phyloP scores from a whole-genome alignment of 2,888 invertebrate species.

The Rhyacophila evoluta region DNA sequence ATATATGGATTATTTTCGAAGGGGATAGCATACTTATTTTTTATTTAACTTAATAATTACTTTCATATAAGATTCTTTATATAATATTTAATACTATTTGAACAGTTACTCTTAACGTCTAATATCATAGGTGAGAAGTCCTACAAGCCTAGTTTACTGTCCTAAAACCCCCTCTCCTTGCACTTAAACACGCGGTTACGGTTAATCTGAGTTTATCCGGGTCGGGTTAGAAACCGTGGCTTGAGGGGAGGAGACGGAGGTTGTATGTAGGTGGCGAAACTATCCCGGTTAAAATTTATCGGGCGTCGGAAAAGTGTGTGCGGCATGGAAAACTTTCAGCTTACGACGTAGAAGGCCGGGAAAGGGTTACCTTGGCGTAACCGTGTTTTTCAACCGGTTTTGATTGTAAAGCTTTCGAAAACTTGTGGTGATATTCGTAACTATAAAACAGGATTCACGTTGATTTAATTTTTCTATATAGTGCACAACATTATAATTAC shows the following conservation, averaged over 20 bases:
- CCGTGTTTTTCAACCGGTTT: background rate
- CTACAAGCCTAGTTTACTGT: background rate
- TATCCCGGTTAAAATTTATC: slow-evolving; percentile 24
- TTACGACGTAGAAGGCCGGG: background rate
- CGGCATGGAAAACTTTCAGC: background rate
- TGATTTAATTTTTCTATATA: too few relatives aligned
- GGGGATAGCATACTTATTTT: too few relatives aligned
- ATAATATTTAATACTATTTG: too few relatives aligned
- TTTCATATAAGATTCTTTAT: too few relatives aligned
- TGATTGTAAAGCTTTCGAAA: background rate
- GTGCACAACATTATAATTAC: too few relatives aligned
- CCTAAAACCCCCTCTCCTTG: background rate
- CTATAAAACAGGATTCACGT: too few relatives aligned
- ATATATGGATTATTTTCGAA: too few relatives aligned
- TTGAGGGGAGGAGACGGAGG: background rate
- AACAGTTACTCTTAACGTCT: background rate
- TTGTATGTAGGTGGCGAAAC: background rate
- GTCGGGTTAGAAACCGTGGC: background rate
- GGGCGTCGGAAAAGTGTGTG: slow-evolving; percentile 24
- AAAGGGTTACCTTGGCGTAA: slow-evolving; percentile 3
- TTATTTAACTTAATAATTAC: too few relatives aligned
- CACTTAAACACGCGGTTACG: slow-evolving; percentile 18
- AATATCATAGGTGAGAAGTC: background rate
- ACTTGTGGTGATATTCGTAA: background rate
- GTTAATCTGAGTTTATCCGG: slow-evolving; percentile 24